Conservation (phyloP, 2,888 invertebrate genomes). For the Neocrepidodera transversa region DNA sequence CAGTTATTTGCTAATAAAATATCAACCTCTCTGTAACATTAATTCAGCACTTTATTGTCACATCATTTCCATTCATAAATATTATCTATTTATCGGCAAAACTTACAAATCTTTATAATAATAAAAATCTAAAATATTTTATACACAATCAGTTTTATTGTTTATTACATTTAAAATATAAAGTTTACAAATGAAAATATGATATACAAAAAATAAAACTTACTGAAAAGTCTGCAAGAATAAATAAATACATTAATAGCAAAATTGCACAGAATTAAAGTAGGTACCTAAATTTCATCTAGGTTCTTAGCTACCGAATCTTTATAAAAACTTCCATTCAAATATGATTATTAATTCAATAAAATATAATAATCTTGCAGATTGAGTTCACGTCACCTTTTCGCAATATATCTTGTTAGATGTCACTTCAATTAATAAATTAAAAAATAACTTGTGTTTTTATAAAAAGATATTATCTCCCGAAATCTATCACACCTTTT, state of each 20-base stretch:
- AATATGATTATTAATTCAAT: not conserved
- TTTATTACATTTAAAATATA: slow-evolving; percentile 18
- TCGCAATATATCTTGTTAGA: not conserved
- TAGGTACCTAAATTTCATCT: not conserved
- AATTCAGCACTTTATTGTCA: too few species aligned
- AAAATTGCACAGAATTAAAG: slow-evolving; percentile 15
- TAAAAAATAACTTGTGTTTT: too few species aligned
- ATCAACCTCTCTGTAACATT: too few species aligned
- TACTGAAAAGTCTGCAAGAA: slow-evolving; percentile 7
- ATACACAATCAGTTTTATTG: slow-evolving; percentile 14
- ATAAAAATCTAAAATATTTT: not conserved
- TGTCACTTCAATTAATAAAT: too few species aligned
- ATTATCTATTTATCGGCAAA: too few species aligned
- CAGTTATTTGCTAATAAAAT: too few species aligned
- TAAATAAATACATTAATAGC: slow-evolving; percentile 12
- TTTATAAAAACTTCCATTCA: not conserved
- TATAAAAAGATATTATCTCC: too few species aligned
- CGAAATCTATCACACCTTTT: slow-evolving; percentile 16
- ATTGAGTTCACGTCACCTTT: not conserved
- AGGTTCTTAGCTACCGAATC: not conserved
- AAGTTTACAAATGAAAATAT: slow-evolving; percentile 6
- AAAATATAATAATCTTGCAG: not conserved
- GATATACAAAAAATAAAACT: slow-evolving; percentile 6
- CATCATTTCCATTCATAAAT: too few species aligned
- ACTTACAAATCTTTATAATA: too few species aligned